Evolutionary conservation across 2,888 invertebrate species (phyloP).

Genomic region (Luffia ferchaultella): DNA sequence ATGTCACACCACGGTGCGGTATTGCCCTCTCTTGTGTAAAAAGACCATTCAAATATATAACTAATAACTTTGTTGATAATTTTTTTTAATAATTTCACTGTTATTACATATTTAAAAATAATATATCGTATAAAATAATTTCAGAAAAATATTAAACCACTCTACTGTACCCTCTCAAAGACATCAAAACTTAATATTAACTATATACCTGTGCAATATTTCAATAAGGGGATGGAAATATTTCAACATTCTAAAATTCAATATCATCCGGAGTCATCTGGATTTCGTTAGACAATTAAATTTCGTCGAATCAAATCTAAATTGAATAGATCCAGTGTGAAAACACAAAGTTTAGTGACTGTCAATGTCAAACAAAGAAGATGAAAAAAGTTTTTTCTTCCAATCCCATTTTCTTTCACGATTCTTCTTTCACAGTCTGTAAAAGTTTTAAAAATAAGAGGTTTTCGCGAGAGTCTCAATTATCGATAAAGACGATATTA

Average conservation of each 20-base stretch:
- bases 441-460: constrained; percentile 65
- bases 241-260: constrained; percentile 24
- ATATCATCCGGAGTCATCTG: constrained; percentile 42
- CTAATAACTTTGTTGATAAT: too few relatives aligned
- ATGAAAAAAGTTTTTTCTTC: constrained; percentile 63
- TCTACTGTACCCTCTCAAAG: too few relatives aligned
- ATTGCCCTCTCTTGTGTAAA: too few relatives aligned
- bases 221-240: neutral
- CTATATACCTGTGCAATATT: neutral
- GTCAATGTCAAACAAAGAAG: constrained; percentile 66
- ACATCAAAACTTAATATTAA: too few relatives aligned
- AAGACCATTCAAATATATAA: too few relatives aligned
- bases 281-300: constrained; percentile 50
- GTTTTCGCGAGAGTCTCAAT: constrained; percentile 63
- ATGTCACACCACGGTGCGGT: too few relatives aligned
- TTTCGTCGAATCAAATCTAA: constrained; percentile 46
- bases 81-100: too few relatives aligned
- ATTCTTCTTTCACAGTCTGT: constrained; percentile 61
- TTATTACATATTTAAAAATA: too few relatives aligned
- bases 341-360: constrained; percentile 61
- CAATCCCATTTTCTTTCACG: constrained; percentile 59
- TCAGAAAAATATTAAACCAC: too few relatives aligned
- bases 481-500: constrained; percentile 66
- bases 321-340: constrained; percentile 60
- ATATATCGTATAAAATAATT: too few relatives aligned